A percentile compares a stretch with the other conserved stretches of the same genome.
These are phyloP conservation scores for Hyaena hyaena DNA, from an alignment of 2,113 vertebrate species.

Conservation along the genomic window DNA sequence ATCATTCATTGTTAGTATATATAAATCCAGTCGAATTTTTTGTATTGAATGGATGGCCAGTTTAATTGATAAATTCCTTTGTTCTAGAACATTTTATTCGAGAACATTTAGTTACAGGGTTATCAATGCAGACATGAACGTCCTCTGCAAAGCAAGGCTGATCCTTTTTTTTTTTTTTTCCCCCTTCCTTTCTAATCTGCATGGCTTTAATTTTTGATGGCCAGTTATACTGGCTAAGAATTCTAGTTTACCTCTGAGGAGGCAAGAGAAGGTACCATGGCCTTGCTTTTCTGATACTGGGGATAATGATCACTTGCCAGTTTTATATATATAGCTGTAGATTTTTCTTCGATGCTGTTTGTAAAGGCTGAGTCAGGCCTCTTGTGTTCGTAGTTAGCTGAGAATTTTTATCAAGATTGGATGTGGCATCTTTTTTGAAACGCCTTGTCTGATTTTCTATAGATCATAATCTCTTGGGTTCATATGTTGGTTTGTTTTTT, in stretches of 20 bases:
- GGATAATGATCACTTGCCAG: background rate
- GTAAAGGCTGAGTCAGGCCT: background rate
- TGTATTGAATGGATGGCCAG: background rate
- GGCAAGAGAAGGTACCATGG: background rate
- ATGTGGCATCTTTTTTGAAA: background rate
- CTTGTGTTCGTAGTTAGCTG: background rate
- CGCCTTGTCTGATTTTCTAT: background rate
- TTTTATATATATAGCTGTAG: background rate
- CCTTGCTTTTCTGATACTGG: background rate
- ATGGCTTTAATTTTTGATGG: background rate
- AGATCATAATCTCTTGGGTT: background rate
- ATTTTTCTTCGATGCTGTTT: background rate
- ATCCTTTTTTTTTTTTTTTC: background rate
- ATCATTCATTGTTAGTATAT: too few relatives aligned
- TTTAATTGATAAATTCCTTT: background rate
- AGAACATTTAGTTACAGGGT: background rate
- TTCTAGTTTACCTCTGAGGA: background rate
- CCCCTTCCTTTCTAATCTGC: background rate
- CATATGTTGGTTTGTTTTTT: too few relatives aligned
- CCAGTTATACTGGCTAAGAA: background rate
- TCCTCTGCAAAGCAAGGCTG: background rate
- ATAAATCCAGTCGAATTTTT: background rate
- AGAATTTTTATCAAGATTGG: background rate
- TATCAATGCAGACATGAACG: background rate
- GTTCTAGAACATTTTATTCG: background rate